Conservation (phyloP, 2,797 vertebrate species). For the Micromesistius poutassou region DNA sequence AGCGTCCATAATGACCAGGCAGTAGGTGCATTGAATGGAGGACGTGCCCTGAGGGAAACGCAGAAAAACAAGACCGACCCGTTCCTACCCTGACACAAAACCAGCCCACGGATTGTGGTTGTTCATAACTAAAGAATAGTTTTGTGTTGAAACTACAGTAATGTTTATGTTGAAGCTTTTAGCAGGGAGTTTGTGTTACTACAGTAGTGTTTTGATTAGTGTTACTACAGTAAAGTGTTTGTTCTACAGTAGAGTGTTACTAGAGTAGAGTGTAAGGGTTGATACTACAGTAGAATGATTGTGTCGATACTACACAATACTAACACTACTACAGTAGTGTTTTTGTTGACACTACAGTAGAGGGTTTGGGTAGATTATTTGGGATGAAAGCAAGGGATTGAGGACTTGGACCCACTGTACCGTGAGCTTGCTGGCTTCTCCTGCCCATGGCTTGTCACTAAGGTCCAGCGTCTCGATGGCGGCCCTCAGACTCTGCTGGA, state of each 20-base stretch:
- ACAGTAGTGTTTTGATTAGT: too few relatives aligned
- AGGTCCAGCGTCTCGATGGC: slow-evolving; percentile 32
- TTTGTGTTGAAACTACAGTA: too few relatives aligned
- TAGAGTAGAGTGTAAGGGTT: background rate
- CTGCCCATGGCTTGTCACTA: slow-evolving; percentile 15
- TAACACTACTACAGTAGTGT: too few relatives aligned
- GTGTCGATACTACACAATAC: background rate
- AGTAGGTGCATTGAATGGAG: slow-evolving; percentile 56
- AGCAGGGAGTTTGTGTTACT: too few relatives aligned
- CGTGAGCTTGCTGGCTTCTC: background rate
- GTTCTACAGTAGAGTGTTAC: background rate
- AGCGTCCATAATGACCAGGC: slow-evolving; percentile 62
- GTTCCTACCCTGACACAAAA: too few relatives aligned
- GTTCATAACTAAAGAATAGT: background rate
- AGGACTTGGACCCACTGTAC: background rate
- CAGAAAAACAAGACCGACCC: background rate
- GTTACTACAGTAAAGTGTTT: too few relatives aligned
- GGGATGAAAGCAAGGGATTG: background rate
- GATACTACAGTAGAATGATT: background rate
- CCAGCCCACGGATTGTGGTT: background rate
- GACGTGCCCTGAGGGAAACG: slow-evolving; percentile 37
- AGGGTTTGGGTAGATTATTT: background rate
- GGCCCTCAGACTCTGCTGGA: slow-evolving; percentile 45
- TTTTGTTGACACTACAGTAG: too few relatives aligned
- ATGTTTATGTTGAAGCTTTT: too few relatives aligned